These are phyloP conservation scores for Agrochola lota DNA, from an alignment of 2,888 invertebrate genomes.

Conservation along the genomic window DNA sequence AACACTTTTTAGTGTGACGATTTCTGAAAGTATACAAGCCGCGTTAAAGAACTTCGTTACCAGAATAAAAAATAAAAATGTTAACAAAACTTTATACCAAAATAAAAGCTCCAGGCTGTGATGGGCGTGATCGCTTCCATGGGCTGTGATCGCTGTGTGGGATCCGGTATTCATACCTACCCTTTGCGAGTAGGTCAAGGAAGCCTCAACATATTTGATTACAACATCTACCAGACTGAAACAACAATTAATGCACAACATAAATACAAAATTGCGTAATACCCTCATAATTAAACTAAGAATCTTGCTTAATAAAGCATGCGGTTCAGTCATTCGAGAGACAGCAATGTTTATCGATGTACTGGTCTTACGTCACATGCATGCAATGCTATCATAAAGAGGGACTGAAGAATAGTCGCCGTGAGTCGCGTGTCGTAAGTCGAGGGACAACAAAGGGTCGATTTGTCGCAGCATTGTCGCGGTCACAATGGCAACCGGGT, in stretches of 20 bases:
- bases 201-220: not conserved
- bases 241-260: not conserved
- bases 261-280: conserved; percentile 12
- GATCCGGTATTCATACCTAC: not conserved
- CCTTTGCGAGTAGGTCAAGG: not conserved
- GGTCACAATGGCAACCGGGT: conserved; percentile 80
- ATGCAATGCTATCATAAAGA: conserved; percentile 32
- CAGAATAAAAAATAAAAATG: no score
- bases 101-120: no score
- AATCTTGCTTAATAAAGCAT: conserved; percentile 41
- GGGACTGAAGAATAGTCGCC: conserved; percentile 57
- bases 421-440: conserved; percentile 70
- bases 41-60: no score
- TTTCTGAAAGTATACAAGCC: no score
- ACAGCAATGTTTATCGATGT: conserved; percentile 34
- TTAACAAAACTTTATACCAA: not conserved
- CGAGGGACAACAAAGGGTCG: conserved; percentile 83
- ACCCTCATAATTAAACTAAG: conserved; percentile 34
- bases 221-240: not conserved
- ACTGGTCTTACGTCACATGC: conserved; percentile 41
- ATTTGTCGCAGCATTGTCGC: conserved; percentile 81
- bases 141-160: not conserved
- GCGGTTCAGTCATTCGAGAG: conserved; percentile 43
- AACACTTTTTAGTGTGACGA: no score
- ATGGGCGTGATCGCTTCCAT: not conserved